phyloP scores from a whole-genome alignment of 2,888 invertebrate species.

The Alloscopus bannaensis region DNA sequence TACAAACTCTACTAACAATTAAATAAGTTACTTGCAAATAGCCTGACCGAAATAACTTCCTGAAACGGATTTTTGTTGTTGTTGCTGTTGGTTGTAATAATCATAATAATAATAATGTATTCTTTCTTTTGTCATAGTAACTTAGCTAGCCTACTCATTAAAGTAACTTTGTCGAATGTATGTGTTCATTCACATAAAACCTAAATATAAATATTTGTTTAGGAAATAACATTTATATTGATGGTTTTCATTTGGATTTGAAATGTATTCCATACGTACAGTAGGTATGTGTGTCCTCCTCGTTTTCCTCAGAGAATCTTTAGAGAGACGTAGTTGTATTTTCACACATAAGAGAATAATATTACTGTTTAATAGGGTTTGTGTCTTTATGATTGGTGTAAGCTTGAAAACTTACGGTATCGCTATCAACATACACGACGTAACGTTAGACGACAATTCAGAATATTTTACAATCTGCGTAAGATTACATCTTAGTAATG shows the following conservation, averaged over 20 bases:
- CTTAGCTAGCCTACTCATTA: no score
- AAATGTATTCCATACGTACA: conserved; percentile 13
- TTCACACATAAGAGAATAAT: background rate
- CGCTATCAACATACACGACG: background rate
- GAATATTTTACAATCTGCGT: no score
- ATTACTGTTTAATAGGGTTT: conserved; percentile 34
- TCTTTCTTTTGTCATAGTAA: no score
- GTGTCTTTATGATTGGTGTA: conserved; percentile 66
- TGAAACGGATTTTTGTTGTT: conserved; percentile 42
- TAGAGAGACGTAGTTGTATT: no score
- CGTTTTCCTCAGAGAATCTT: no score
- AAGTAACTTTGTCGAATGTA: no score
- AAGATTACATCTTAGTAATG: no score
- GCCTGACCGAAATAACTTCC: conserved; percentile 30
- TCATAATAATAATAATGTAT: no score
- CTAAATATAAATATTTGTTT: no score
- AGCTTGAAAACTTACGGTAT: conserved; percentile 59
- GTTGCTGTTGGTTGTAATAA: background rate
- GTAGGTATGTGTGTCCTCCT: background rate
- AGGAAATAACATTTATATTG: no score
- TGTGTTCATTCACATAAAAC: no score
- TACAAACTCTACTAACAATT: conserved; percentile 54
- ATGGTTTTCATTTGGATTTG: background rate
- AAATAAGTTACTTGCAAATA: conserved; percentile 35
- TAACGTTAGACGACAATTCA: no score